phyloP scores from a whole-genome alignment of 2,113 vertebrate species.

The Pogonocichla stellata region DNA sequence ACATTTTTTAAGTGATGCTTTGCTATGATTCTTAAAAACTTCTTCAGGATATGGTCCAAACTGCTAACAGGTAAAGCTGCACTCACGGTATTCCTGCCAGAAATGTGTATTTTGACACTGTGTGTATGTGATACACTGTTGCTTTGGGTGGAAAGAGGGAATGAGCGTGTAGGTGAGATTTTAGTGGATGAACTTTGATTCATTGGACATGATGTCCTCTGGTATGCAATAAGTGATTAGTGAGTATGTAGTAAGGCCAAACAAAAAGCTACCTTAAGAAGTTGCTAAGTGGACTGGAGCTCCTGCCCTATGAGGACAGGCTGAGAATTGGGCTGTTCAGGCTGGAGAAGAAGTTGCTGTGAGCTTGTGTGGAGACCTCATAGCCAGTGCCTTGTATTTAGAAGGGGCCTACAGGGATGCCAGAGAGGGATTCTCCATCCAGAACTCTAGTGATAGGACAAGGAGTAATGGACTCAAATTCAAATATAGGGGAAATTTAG shows the following conservation, averaged over 20 bases:
- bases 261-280: neutral
- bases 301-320: neutral
- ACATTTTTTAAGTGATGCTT: neutral
- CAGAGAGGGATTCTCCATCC: neutral
- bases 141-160: neutral
- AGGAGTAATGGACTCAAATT: neutral
- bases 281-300: neutral
- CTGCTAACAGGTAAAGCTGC: neutral
- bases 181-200: neutral
- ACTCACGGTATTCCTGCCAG: neutral
- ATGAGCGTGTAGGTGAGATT: neutral
- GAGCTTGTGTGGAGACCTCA: neutral
- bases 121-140: neutral
- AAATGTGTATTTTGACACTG: neutral
- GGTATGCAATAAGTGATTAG: neutral
- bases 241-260: neutral
- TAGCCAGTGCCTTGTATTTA: neutral
- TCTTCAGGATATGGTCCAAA: neutral
- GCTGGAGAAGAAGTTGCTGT: neutral
- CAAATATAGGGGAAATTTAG: neutral
- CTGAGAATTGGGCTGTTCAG: neutral
- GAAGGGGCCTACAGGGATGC: fast-evolving
- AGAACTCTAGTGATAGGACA: neutral
- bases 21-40: neutral
- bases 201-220: neutral